phyloP scores from a whole-genome alignment of 2,888 invertebrate genomes.

The Sabatieria punctata region DNA sequence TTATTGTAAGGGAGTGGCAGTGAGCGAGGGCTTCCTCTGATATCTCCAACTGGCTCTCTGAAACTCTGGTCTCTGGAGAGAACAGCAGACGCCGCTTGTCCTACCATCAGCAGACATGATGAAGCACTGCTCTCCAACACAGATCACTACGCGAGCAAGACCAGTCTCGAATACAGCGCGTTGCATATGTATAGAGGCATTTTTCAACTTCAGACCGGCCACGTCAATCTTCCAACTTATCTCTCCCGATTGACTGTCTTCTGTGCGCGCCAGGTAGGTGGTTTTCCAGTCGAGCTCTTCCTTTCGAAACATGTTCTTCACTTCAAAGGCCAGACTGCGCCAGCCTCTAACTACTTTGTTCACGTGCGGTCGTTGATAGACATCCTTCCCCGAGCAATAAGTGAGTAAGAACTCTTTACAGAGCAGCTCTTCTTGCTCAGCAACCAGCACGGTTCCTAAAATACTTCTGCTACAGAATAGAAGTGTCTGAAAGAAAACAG shows the following conservation, averaged over 20 bases:
- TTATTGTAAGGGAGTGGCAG: background rate
- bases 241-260: conserved; percentile 39
- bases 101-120: too few relatives aligned
- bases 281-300: conserved; percentile 79
- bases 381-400: conserved; percentile 44
- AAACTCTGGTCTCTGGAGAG: too few relatives aligned
- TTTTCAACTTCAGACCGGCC: conserved; percentile 21
- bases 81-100: too few relatives aligned
- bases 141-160: too few relatives aligned
- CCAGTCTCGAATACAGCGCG: too few relatives aligned
- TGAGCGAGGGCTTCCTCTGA: conserved; percentile 15
- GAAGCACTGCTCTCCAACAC: too few relatives aligned
- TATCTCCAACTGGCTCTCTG: conserved; percentile 21
- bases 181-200: too few relatives aligned
- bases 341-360: conserved; percentile 40
- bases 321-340: conserved; percentile 47
- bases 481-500: background rate
- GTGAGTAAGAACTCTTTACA: conserved; percentile 32
- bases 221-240: conserved; percentile 55
- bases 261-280: conserved; percentile 62
- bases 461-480: background rate
- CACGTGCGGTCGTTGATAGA: conserved; percentile 27
- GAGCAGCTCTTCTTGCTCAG: conserved; percentile 24
- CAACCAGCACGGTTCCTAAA: background rate
- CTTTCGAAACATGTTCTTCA: conserved; percentile 55